A percentile compares a stretch with the other conserved stretches of the same genome.
Conservation (phyloP, 2,113 vertebrate species). For the Morone saxatilis region DNA sequence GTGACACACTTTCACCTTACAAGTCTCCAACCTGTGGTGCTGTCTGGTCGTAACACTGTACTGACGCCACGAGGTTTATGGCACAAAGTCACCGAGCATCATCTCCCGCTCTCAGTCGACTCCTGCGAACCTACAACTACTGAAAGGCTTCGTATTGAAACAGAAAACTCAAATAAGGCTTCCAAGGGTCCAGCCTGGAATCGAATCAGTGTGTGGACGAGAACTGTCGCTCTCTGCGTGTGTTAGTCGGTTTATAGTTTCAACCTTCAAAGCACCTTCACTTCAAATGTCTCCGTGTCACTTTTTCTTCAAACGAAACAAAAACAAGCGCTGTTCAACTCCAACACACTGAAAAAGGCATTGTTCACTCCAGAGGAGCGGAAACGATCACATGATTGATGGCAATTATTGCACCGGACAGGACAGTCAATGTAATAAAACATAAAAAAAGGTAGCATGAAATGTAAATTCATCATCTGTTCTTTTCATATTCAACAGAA, state of each 20-base stretch:
- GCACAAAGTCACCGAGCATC: conserved; percentile 38
- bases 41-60: conserved; percentile 1
- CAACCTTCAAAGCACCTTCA: conserved; percentile 2
- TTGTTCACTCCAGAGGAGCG: conserved; percentile 45
- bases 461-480: background rate
- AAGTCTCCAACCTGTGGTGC: background rate
- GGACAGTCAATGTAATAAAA: conserved; percentile 15
- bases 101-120: background rate
- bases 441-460: background rate
- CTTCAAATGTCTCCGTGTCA: conserved; percentile 43
- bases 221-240: conserved; percentile 2
- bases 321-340: conserved; percentile 29
- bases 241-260: conserved; percentile 17
- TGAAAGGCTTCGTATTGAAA: conserved; percentile 19
- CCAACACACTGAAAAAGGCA: conserved; percentile 60
- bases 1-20: background rate
- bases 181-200: conserved; percentile 82
- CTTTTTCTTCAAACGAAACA: background rate
- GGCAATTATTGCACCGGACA: conserved; percentile 64
- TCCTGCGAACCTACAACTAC: background rate
- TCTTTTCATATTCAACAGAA: too few relatives aligned
- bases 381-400: conserved; percentile 28
- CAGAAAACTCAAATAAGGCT: conserved; percentile 59
- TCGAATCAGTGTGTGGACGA: conserved; percentile 38
- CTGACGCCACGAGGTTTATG: conserved; percentile 24